These are phyloP conservation scores for Pungitius pungitius DNA, from an alignment of 2,113 vertebrate genomes.

Conservation along the genomic window DNA sequence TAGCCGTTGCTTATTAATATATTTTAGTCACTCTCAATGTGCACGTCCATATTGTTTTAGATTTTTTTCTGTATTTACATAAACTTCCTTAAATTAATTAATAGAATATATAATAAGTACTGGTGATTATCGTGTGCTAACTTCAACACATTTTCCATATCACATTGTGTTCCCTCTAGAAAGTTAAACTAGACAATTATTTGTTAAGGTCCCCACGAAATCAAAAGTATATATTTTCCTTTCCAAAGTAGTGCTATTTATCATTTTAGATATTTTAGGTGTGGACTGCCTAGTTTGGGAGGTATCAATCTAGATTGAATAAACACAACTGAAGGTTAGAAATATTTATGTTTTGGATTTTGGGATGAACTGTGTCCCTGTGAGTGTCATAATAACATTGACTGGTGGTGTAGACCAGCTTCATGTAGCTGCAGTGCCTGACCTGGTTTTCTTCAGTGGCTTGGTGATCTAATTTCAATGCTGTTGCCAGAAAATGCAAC, in stretches of 20 bases:
- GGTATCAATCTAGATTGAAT: too few relatives aligned
- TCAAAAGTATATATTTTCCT: neutral
- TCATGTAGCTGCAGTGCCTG: neutral
- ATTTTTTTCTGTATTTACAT: constrained; percentile 2
- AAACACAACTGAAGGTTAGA: neutral
- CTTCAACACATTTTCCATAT: neutral
- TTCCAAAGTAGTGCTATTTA: neutral
- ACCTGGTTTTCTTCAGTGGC: neutral
- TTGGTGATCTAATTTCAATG: neutral
- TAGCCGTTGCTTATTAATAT: too few relatives aligned
- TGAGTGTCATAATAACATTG: neutral
- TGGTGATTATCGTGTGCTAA: neutral
- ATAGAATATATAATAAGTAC: neutral
- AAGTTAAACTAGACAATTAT: neutral
- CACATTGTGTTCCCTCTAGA: neutral
- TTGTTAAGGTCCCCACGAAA: neutral
- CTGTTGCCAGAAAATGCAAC: neutral
- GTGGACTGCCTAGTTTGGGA: neutral
- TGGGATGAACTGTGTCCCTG: neutral
- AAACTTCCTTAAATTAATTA: neutral
- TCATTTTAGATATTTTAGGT: neutral
- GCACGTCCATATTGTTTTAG: neutral
- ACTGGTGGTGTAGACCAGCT: neutral
- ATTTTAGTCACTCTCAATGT: neutral
- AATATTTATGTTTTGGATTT: neutral